These are phyloP conservation scores for Synodontis membranacea DNA, from an alignment of 2,113 vertebrate genomes.

Conservation along the genomic window DNA sequence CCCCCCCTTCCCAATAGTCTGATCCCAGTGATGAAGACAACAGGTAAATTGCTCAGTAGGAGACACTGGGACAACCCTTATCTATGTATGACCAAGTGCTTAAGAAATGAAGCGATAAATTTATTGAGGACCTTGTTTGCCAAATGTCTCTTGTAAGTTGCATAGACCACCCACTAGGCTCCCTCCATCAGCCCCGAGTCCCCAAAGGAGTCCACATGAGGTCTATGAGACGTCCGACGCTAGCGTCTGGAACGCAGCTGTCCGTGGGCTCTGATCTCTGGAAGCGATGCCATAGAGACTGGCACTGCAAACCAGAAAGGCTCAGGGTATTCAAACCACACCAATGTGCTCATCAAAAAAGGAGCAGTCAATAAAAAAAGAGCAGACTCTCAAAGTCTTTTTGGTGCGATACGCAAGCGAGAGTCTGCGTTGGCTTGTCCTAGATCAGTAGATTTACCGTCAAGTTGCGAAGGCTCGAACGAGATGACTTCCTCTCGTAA, in stretches of 20 bases:
- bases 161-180: constrained; percentile 45
- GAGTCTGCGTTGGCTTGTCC: constrained; percentile 26
- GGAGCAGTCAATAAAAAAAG: constrained; percentile 8
- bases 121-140: constrained; percentile 12
- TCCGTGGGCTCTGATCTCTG: constrained; percentile 26
- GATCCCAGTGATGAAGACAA: constrained; percentile 31
- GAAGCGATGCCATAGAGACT: constrained; percentile 8
- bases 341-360: not conserved
- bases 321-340: not conserved
- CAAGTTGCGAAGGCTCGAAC: constrained; percentile 27
- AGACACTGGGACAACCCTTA: constrained; percentile 28
- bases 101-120: constrained; percentile 40
- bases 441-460: constrained; percentile 42
- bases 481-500: constrained; percentile 11
- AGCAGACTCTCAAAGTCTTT: constrained; percentile 32
- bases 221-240: constrained; percentile 9
- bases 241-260: constrained; percentile 54
- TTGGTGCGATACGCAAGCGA: constrained; percentile 28
- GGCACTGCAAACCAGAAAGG: constrained; percentile 22
- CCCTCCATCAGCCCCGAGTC: constrained; percentile 6
- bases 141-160: constrained; percentile 31
- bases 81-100: constrained; percentile 54
- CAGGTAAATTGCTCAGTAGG: constrained; percentile 30
- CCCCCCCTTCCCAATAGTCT: constrained; percentile 47
- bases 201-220: constrained; percentile 14